Base-by-base conservation (phyloP, 2,113 vertebrate species). In the Epinephelus cyanopodus region DNA sequence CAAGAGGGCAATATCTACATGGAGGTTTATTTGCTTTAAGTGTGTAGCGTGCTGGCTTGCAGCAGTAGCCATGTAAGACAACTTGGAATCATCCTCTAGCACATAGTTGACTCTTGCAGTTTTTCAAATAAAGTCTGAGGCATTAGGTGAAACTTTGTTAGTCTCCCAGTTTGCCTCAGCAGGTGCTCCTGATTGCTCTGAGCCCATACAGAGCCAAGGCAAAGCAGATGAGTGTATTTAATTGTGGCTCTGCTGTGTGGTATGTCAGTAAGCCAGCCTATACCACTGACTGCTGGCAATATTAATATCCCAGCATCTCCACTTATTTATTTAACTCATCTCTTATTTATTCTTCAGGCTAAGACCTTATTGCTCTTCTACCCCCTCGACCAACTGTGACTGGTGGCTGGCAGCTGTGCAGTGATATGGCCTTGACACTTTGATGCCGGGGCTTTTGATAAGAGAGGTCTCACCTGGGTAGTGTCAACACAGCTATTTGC, bases 261-360 rank as follows among this genome's bases (percentile, higher is more conserved):
- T 67, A 62, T 83, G 76, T 80, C 83, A 79, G 76, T 37, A 61
- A 81, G 64, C 27, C 69, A 53, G 54, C 76, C 71, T 65, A 13
- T 54, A 83, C 47, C 65, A 27, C 68, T 57, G 72, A 82, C 79
- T 88, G 47, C 77, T 76, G 61, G 82, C 79, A 63, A 72, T 78
- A 75, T 87, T 90, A 84, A 89, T 86, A 89, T 85, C 81, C 60
- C 69, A 61, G 79, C 76, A 83, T 63, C 42, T 88, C 64, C 71
- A 77, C 76, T 93, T 90, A 85, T 82, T 90, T 91, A 91, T 90
- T 91, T 89, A 90, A 67, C 74, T 74, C 60, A 83, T 91, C 70
- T 87, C 50, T 74, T 92, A 85, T 91, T 89, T 81, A 78, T 82
- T 88, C 63, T 77, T 60, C 53, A n/a, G 65, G 85, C 81, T 54